Percentiles rank a stretch among this genome's conserved stretches.
Conservation (phyloP, 2,888 invertebrate genomes). For the Parthenolecanium corni region DNA sequence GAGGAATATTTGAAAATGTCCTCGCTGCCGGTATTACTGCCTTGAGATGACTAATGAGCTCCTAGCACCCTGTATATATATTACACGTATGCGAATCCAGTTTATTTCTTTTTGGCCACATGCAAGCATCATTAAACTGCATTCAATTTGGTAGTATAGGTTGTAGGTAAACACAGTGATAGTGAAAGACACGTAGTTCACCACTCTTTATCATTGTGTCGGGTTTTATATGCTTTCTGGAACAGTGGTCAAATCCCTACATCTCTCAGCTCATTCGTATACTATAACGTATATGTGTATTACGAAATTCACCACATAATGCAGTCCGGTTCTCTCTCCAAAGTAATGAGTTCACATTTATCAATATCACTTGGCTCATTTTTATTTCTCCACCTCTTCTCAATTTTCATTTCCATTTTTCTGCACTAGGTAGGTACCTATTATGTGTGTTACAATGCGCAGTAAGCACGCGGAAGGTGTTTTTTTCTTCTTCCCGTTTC, state of each 20-base stretch:
- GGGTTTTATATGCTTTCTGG: background rate
- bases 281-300: background rate
- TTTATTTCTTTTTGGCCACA: constrained; percentile 23
- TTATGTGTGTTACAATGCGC: background rate
- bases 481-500: background rate
- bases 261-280: too few species aligned
- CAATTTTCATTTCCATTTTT: too few species aligned
- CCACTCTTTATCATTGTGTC: constrained; percentile 1
- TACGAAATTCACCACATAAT: background rate
- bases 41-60: too few species aligned
- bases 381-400: background rate
- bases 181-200: constrained; percentile 3
- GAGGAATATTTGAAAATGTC: too few species aligned
- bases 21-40: too few species aligned
- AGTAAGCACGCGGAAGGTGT: constrained; percentile 1
- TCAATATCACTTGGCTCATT: constrained; percentile 14
- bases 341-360: constrained; percentile 18
- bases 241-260: constrained; percentile 16
- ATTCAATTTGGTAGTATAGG: constrained; percentile 9
- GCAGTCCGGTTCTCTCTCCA: constrained; percentile 4
- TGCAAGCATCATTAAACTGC: constrained; percentile 24
- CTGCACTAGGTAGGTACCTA: background rate
- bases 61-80: background rate
- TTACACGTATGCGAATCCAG: background rate
- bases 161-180: background rate